phyloP scores from a whole-genome alignment of 2,888 invertebrate genomes.

The Drosophila maculinotata region DNA sequence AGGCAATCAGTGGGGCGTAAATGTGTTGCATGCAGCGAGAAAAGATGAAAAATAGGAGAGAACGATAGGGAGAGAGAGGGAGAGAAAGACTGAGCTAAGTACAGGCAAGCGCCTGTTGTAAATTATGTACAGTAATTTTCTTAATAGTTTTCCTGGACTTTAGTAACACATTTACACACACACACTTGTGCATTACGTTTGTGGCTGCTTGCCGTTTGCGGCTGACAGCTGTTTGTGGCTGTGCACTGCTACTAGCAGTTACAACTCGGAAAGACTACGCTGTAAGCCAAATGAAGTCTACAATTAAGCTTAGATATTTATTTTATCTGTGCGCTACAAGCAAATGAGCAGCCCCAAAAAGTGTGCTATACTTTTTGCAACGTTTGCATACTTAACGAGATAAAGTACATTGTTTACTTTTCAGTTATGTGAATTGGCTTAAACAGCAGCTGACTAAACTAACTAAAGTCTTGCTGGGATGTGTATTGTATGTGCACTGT shows the following conservation, averaged over 20 bases:
- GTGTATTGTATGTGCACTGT: slow-evolving; percentile 25
- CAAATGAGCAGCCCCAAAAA: slow-evolving; percentile 1
- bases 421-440: slow-evolving; percentile 1
- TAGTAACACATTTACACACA: slow-evolving; percentile 7
- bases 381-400: neutral
- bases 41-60: neutral
- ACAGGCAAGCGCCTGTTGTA: slow-evolving; percentile 32
- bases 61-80: neutral
- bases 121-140: slow-evolving; percentile 69
- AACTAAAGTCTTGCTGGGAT: too few relatives aligned
- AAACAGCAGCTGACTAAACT: slow-evolving; percentile 10
- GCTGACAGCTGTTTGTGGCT: slow-evolving; percentile 43
- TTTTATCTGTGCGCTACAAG: slow-evolving; percentile 3
- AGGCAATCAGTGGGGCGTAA: slow-evolving; percentile 44
- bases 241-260: slow-evolving; percentile 13
- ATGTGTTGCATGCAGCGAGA: slow-evolving; percentile 22
- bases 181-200: slow-evolving; percentile 6
- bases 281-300: slow-evolving; percentile 25
- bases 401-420: slow-evolving; percentile 4
- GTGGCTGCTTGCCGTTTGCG: slow-evolving; percentile 17
- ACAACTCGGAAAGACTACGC: slow-evolving; percentile 2
- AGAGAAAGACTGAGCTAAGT: slow-evolving; percentile 9
- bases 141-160: slow-evolving; percentile 65
- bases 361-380: slow-evolving; percentile 2
- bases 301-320: slow-evolving; percentile 17